Evolutionary conservation across 2,888 invertebrate species (phyloP).

Genomic region (Limnephilus lunatus): DNA sequence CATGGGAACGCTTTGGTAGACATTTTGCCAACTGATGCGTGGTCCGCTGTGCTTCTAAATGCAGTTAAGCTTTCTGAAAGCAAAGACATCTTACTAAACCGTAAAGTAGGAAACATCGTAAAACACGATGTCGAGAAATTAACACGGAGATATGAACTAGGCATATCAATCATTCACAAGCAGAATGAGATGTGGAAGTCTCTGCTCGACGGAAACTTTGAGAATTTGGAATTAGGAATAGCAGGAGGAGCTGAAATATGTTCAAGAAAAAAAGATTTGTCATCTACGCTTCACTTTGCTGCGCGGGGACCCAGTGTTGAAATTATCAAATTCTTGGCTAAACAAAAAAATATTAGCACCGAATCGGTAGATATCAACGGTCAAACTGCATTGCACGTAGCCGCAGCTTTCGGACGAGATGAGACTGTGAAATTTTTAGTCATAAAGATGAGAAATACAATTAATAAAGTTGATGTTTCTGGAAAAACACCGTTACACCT

Average conservation of each 20-base stretch:
- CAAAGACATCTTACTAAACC: no score
- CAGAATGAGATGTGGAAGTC: no score
- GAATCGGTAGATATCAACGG: background rate
- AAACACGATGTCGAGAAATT: no score
- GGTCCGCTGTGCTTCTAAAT: background rate
- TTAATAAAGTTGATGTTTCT: no score
- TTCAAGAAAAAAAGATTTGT: background rate
- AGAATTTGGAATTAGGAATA: no score
- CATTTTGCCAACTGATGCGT: no score
- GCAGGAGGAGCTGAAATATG: background rate
- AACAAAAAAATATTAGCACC: background rate
- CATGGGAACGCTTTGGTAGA: no score
- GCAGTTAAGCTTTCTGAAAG: background rate
- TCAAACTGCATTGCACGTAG: background rate
- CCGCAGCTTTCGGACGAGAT: background rate
- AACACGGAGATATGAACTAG: no score
- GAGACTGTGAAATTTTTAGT: constrained; percentile 26
- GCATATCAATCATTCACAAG: no score
- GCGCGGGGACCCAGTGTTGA: background rate
- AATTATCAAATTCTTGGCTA: background rate
- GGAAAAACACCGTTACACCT: constrained; percentile 5
- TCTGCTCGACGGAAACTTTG: no score
- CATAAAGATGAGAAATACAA: background rate
- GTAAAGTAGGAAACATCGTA: no score
- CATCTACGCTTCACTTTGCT: background rate